Conservation (phyloP, 2,888 invertebrate genomes). For the Therioaphis trifolii region DNA sequence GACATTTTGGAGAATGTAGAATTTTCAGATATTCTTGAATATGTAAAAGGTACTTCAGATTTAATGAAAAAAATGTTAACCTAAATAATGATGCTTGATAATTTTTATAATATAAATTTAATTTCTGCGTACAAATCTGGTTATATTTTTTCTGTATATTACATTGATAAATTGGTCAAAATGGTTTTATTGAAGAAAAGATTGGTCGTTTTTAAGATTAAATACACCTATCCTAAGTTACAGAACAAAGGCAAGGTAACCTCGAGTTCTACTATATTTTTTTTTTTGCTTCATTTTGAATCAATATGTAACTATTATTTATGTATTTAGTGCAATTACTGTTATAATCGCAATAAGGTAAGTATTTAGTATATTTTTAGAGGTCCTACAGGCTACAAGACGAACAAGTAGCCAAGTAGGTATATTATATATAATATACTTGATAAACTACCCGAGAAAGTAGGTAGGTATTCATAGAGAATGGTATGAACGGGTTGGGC, state of each 20-base stretch:
- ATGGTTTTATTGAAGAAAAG: too few relatives aligned
- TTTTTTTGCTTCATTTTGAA: too few relatives aligned
- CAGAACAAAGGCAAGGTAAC: too few relatives aligned
- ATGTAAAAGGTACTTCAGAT: conserved; percentile 7
- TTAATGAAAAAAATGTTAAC: neutral
- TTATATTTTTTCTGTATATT: neutral
- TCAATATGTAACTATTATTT: too few relatives aligned
- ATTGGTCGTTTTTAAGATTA: too few relatives aligned
- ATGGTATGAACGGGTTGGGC: conserved; percentile 1
- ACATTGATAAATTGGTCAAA: neutral
- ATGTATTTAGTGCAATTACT: conserved; percentile 5
- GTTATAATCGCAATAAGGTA: conserved; percentile 15
- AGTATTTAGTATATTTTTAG: conserved; percentile 27
- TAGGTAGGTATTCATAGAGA: neutral
- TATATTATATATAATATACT: conserved; percentile 15
- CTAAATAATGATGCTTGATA: conserved; percentile 1
- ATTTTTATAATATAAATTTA: neutral
- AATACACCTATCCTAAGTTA: too few relatives aligned
- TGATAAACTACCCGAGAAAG: conserved; percentile 8
- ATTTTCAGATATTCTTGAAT: neutral
- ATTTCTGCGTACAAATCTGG: neutral
- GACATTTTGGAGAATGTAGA: neutral
- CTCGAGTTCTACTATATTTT: too few relatives aligned
- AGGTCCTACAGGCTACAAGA: conserved; percentile 21
- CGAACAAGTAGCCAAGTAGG: conserved; percentile 3